These are phyloP conservation scores for Brevimyrus niger DNA, from an alignment of 2,113 vertebrate genomes.

Conservation along the genomic window DNA sequence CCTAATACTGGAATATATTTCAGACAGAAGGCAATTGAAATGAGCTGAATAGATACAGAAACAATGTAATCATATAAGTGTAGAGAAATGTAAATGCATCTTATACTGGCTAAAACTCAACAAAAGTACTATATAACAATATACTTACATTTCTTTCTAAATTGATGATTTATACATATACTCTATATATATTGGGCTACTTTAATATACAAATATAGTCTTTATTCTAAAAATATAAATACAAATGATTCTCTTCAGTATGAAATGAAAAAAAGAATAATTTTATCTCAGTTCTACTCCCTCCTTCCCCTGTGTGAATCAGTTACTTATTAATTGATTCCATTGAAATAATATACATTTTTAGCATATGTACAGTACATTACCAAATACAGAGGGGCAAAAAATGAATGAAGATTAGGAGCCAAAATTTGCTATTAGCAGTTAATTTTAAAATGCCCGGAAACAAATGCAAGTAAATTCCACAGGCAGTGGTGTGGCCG, in stretches of 20 bases:
- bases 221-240: background rate
- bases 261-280: background rate
- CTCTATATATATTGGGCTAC: background rate
- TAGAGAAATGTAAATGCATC: slow-evolving; percentile 1
- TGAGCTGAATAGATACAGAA: background rate
- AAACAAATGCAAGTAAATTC: background rate
- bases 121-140: background rate
- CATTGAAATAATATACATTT: background rate
- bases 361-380: background rate
- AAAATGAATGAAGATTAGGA: background rate
- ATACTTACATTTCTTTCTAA: background rate
- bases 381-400: background rate
- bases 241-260: background rate
- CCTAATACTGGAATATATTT: background rate
- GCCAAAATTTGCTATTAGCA: background rate
- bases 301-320: background rate
- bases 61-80: background rate
- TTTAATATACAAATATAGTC: background rate
- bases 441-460: background rate
- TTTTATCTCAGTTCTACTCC: background rate
- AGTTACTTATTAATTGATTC: background rate
- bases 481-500: background rate
- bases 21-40: background rate
- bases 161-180: background rate
- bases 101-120: background rate